These are phyloP conservation scores for Danionella dracula DNA, from an alignment of 2,797 vertebrate species.

Conservation along the genomic window DNA sequence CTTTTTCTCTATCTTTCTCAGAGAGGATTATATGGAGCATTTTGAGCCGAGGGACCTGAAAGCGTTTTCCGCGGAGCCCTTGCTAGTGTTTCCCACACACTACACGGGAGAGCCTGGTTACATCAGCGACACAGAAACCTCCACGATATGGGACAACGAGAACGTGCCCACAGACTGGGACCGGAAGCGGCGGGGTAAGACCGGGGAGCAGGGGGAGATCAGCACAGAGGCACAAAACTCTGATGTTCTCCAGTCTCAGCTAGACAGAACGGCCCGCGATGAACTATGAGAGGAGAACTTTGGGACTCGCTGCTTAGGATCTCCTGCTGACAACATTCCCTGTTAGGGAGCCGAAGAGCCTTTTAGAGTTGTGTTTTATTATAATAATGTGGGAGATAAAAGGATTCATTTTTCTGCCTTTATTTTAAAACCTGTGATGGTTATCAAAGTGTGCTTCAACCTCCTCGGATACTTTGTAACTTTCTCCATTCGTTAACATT, in stretches of 20 bases:
- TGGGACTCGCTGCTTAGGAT: too few species aligned
- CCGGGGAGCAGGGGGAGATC: constrained; percentile 78
- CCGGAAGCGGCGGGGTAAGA: constrained; percentile 82
- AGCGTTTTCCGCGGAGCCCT: constrained; percentile 87
- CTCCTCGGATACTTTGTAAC: too few species aligned
- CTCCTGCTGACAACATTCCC: too few species aligned
- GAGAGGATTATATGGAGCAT: constrained; percentile 79
- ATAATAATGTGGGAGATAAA: too few species aligned
- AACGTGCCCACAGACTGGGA: constrained; percentile 84
- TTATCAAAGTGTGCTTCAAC: too few species aligned
- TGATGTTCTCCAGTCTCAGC: constrained; percentile 79
- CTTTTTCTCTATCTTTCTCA: constrained; percentile 54
- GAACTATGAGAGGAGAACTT: constrained; percentile 74
- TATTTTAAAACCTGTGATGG: too few species aligned
- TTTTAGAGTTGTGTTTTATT: neutral
- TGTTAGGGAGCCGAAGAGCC: constrained; percentile 32
- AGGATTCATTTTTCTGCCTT: too few species aligned
- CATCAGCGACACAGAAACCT: constrained; percentile 91
- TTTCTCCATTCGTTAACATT: too few species aligned
- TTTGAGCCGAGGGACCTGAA: constrained; percentile 78
- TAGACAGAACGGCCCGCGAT: constrained; percentile 82
- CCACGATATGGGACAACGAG: constrained; percentile 88
- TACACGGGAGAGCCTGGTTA: constrained; percentile 88
- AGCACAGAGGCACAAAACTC: constrained; percentile 82
- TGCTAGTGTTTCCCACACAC: constrained; percentile 87